A percentile compares a stretch with the other conserved stretches of the same genome.
These are phyloP conservation scores for Synanthedon andrenaeformis DNA, from an alignment of 2,888 invertebrate genomes.

Conservation along the genomic window DNA sequence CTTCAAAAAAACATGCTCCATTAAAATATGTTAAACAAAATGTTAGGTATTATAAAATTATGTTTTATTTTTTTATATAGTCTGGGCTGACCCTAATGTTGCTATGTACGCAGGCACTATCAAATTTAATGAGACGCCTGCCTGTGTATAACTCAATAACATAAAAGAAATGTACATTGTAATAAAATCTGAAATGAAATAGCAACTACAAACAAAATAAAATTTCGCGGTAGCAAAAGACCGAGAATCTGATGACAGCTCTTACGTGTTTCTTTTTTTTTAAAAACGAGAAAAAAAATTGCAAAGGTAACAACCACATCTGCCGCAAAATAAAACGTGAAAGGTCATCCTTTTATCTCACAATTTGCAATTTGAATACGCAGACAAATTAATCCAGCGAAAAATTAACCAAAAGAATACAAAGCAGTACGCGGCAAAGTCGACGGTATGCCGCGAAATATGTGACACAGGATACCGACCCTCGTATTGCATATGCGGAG, in stretches of 20 bases:
- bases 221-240: constrained; percentile 29
- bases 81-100: too few species aligned
- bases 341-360: constrained; percentile 55
- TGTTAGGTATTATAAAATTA: too few species aligned
- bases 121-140: too few species aligned
- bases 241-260: background rate
- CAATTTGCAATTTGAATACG: constrained; percentile 66
- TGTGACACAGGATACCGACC: constrained; percentile 22
- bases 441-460: constrained; percentile 43
- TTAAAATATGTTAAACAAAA: background rate
- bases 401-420: constrained; percentile 56
- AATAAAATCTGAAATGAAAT: too few species aligned
- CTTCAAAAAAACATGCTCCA: background rate
- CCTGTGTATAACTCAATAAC: too few species aligned
- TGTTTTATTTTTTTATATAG: too few species aligned
- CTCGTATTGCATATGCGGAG: background rate
- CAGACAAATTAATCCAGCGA: constrained; percentile 63
- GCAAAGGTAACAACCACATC: background rate
- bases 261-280: background rate
- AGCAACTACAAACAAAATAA: background rate
- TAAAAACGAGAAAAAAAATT: background rate
- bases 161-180: too few species aligned
- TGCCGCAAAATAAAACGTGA: constrained; percentile 22
- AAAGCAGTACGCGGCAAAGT: constrained; percentile 32
- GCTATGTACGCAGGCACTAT: too few species aligned